Evolutionary conservation across 2,113 vertebrate genomes (phyloP).

Genomic region (Hippocampus barbouri): DNA sequence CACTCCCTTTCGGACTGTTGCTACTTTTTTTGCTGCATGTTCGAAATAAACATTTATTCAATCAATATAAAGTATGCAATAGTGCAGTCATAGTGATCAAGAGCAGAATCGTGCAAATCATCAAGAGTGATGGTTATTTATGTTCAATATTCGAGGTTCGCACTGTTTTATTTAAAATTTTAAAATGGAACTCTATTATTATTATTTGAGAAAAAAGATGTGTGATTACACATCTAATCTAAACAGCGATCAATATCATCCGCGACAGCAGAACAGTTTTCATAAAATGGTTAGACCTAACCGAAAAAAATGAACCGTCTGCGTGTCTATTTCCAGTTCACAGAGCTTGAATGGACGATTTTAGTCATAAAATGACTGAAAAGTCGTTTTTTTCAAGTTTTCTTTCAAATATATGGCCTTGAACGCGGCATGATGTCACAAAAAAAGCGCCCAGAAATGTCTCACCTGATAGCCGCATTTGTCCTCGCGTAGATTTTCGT

Average conservation of each 20-base stretch:
- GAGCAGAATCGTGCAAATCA: not conserved
- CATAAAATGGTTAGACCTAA: too few species aligned
- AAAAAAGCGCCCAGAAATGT: not conserved
- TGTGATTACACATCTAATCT: not conserved
- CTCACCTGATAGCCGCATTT: conserved; percentile 3
- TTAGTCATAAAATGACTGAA: too few species aligned
- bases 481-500: not conserved
- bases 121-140: not conserved
- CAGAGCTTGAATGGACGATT: too few species aligned
- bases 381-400: too few species aligned
- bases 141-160: not conserved
- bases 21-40: too few species aligned
- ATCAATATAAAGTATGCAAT: not conserved
- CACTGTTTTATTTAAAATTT: not conserved
- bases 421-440: not conserved
- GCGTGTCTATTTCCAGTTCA: too few species aligned
- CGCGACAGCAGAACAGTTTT: too few species aligned
- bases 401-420: too few species aligned
- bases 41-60: too few species aligned
- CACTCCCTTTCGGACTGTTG: not conserved
- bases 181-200: not conserved
- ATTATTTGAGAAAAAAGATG: not conserved
- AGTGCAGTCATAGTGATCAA: not conserved
- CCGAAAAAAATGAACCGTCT: too few species aligned
- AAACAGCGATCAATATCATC: not conserved